These are phyloP conservation scores for Lasiurus borealis DNA, from an alignment of 2,113 vertebrate genomes.

Conservation along the genomic window DNA sequence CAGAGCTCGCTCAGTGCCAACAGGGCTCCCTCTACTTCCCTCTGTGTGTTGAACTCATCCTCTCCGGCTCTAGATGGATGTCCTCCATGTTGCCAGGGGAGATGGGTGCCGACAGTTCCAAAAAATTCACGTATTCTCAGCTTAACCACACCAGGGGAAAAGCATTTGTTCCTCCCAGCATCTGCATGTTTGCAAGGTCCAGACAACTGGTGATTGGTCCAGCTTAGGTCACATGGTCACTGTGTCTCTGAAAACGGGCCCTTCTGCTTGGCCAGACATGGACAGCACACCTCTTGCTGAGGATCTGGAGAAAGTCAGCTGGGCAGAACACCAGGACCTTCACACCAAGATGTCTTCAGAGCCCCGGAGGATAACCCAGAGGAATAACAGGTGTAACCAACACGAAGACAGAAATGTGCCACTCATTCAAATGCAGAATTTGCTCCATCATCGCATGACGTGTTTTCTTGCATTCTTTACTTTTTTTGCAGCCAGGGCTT, in stretches of 20 bases:
- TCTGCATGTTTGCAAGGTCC: background rate
- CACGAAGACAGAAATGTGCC: background rate
- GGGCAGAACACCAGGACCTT: background rate
- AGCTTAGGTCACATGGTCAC: background rate
- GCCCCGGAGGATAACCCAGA: background rate
- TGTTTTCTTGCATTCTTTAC: background rate
- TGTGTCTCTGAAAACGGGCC: background rate
- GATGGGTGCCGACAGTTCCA: slow-evolving; percentile 64
- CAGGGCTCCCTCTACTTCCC: background rate
- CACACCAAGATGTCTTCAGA: background rate
- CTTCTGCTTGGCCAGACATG: slow-evolving; percentile 11
- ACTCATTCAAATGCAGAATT: background rate
- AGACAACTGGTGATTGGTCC: background rate
- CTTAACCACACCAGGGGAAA: slow-evolving; percentile 49
- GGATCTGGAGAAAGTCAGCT: background rate
- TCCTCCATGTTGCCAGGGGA: slow-evolving; percentile 75
- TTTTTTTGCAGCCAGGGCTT: background rate
- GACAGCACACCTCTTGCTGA: background rate
- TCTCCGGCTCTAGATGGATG: slow-evolving; percentile 44
- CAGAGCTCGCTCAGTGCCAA: background rate
- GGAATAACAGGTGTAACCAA: background rate
- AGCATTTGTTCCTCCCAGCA: slow-evolving; percentile 22
- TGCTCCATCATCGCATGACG: too few species aligned
- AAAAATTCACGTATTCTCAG: slow-evolving; percentile 55
- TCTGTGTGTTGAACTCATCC: background rate